These are phyloP conservation scores for Brachypterus glaber DNA, from an alignment of 2,888 invertebrate species.

Conservation along the genomic window DNA sequence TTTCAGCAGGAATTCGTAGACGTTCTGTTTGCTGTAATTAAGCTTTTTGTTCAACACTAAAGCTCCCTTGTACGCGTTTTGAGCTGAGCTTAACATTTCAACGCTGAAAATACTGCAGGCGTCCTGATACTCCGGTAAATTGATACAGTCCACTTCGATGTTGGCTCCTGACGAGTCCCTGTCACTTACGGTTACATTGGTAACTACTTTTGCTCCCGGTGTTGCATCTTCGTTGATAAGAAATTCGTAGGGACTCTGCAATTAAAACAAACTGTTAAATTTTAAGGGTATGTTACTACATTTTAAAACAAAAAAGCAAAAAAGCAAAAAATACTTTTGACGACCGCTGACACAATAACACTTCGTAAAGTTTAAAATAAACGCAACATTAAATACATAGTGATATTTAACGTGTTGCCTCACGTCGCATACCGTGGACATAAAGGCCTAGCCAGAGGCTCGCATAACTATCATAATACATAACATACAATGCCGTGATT, in stretches of 20 bases:
- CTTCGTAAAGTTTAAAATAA: too few species aligned
- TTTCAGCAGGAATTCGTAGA: conserved; percentile 65
- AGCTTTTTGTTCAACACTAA: conserved; percentile 60
- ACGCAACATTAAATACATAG: too few species aligned
- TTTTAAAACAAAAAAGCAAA: too few species aligned
- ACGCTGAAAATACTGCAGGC: conserved; percentile 64
- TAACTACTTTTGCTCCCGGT: conserved; percentile 62
- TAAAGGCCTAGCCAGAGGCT: too few species aligned
- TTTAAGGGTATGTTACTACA: too few species aligned
- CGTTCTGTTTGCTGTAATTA: conserved; percentile 68
- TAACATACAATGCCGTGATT: too few species aligned
- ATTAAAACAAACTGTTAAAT: too few species aligned
- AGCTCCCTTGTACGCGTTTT: conserved; percentile 62
- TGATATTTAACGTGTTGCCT: too few species aligned
- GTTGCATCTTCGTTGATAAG: conserved; percentile 67
- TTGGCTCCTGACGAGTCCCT: conserved; percentile 72
- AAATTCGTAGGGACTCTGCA: conserved; percentile 70
- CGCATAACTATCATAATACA: too few species aligned
- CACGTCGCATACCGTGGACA: too few species aligned
- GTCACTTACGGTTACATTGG: conserved; percentile 66
- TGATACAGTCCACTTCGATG: conserved; percentile 61
- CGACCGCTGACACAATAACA: too few species aligned
- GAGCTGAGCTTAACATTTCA: conserved; percentile 51
- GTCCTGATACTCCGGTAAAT: conserved; percentile 54
- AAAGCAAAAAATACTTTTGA: too few species aligned